Percentiles rank a stretch among this genome's conserved stretches.
Conservation (phyloP, 2,113 vertebrate species). For the Turnix velox region DNA sequence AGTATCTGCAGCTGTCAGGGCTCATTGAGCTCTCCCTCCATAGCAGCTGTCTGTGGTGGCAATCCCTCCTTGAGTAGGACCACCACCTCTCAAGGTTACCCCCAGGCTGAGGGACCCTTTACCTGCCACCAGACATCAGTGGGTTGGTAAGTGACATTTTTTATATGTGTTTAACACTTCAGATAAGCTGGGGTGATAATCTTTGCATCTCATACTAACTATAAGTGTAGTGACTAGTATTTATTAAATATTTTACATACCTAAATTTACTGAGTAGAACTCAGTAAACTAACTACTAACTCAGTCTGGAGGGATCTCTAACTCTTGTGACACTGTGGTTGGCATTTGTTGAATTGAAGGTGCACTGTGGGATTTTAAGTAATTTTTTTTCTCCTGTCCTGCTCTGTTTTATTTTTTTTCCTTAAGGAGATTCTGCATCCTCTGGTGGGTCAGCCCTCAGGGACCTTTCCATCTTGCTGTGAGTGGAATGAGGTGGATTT, state of each 20-base stretch:
- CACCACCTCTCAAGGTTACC: too few species aligned
- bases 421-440: background rate
- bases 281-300: background rate
- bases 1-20: background rate
- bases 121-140: background rate
- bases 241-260: background rate
- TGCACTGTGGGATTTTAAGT: background rate
- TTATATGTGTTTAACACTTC: background rate
- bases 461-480: background rate
- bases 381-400: background rate
- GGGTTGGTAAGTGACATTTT: background rate
- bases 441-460: background rate
- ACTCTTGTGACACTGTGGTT: background rate
- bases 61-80: background rate
- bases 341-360: background rate
- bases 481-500: background rate
- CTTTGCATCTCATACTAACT: background rate
- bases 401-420: background rate
- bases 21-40: background rate
- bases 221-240: background rate
- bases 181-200: background rate
- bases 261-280: background rate
- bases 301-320: background rate
- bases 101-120: background rate
- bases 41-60: rapidly evolving